Base-by-base conservation (phyloP, 1,140 invertebrate species). In the Papilio dardanus region DNA sequence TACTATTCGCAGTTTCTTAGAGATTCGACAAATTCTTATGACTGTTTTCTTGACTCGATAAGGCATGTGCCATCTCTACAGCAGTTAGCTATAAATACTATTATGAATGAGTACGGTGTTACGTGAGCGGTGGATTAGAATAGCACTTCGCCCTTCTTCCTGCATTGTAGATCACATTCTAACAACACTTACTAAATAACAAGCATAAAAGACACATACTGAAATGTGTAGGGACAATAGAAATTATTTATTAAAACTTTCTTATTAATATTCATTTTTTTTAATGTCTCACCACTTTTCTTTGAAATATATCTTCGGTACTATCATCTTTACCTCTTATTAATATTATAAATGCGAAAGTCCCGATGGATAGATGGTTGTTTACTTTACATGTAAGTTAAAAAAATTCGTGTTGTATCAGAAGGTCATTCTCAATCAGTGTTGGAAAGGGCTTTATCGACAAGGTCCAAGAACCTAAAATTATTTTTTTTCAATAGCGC, bases 11-110 rank as follows among this genome's bases (percentile, higher is more conserved):
- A 46, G n/a, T 19, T 46, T 46, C n/a, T 54, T 54, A n/a, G 6
- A 21, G 5, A 54, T 54, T 24, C 8, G 8, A 28, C 24, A 54
- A 28, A 24, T 54, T 54, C 7, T 28, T 24, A 24, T 24, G 21
- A 24, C 12, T 24, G 5, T 46, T 46, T 46, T 2, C 2, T 54
- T 54, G 50, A 54, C 10, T 24, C 50, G 21, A 54, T 21, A 10
- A 54, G 8, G 21, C 50, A 54, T 28, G 2, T 16, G 33, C 33
- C 66, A 68, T 68, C 33, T 19, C 66, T 68, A 68, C 1, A 21
- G 19, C 66, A n/a, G 66, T 68, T 33, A 68, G 12, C 66, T 68
- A 68, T 68, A 68, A 68, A 68, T 68, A 68, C 19, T 33, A 33
- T 37, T 68, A 68, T 68, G 31, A 68, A 68, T 68, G 66, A 33